Evolutionary conservation across 2,797 vertebrate genomes (phyloP), one percentile per base, ranked within the genome.

Genomic region (Pampus argenteus): DNA sequence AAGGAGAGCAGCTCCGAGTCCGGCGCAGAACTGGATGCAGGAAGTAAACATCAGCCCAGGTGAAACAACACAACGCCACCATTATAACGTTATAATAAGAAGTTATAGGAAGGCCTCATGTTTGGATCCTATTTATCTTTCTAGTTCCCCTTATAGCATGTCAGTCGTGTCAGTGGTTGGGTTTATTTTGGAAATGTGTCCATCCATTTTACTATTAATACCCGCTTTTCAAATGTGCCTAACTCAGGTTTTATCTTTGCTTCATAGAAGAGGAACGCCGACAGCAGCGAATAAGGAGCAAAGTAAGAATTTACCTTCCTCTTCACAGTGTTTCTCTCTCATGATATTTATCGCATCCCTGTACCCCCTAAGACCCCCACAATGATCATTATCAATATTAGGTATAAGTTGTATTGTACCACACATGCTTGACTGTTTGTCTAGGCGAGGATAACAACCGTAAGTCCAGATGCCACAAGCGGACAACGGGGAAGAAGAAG

Each of bases 401-500:
- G 1, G 5, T 14, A 20, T 44, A 8, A 25, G 34, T 69, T 44
- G 5, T 34, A 34, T 62, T 9, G 34, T 40, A 34, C n/a, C n/a
- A 54, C 55, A 54, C 44, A 71, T 45, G 11, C 22, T 72, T 58
- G 17, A 36, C 42, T 71, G 48, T 81, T 28, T 74, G 86, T 83
- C 84, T 91, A 89, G 95, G 89, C 81, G 92, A 90, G 29, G 87
- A 86, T 11, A 60, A 28, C 14, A 80, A 92, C 48, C 95, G 91
- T 50, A 96, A 95, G 72, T 92, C 95, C 54, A 96, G 94, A 79
- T 94, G 94, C 52, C 95, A 95, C 84, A 97, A 96, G 88, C 94
- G 95, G 42, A 79, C 79, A 57, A 89, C 93, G 77, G 76, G 66
- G 29, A 97, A 95, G 83, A 97, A 94, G 90, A 97, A 96, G 85